Conservation (phyloP, 2,888 invertebrate species). For the Cancer borealis region DNA sequence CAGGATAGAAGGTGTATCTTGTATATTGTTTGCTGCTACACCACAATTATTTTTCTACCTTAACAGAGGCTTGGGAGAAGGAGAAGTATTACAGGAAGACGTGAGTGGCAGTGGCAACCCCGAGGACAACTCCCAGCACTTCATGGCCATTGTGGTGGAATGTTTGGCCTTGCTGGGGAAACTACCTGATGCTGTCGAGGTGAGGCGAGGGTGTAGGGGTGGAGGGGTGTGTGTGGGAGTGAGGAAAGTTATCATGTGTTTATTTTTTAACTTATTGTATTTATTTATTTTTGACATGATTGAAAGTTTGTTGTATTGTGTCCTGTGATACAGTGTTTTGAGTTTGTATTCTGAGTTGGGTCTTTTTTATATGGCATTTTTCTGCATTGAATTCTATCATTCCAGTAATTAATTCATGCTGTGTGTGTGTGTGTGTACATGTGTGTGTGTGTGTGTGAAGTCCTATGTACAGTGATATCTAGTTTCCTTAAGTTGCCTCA, state of each 20-base stretch:
- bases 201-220: conserved; percentile 79
- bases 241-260: too few relatives aligned
- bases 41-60: neutral
- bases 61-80: conserved; percentile 47
- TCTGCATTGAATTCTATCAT: too few relatives aligned
- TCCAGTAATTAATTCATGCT: too few relatives aligned
- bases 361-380: too few relatives aligned
- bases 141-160: conserved; percentile 89
- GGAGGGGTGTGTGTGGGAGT: neutral
- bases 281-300: too few relatives aligned
- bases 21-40: too few relatives aligned
- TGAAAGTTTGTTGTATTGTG: too few relatives aligned
- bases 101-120: conserved; percentile 65
- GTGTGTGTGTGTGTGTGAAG: neutral
- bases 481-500: conserved; percentile 73
- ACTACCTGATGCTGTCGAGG: conserved; percentile 91
- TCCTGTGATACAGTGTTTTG: too few relatives aligned
- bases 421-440: too few relatives aligned
- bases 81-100: conserved; percentile 66
- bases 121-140: conserved; percentile 83
- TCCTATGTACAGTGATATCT: neutral
- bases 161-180: conserved; percentile 91
- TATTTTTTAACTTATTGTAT: too few relatives aligned
- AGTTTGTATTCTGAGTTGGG: too few relatives aligned
- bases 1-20: too few relatives aligned